These are phyloP conservation scores for Flexamia atlantica DNA, from an alignment of 2,888 invertebrate species.

Conservation along the genomic window DNA sequence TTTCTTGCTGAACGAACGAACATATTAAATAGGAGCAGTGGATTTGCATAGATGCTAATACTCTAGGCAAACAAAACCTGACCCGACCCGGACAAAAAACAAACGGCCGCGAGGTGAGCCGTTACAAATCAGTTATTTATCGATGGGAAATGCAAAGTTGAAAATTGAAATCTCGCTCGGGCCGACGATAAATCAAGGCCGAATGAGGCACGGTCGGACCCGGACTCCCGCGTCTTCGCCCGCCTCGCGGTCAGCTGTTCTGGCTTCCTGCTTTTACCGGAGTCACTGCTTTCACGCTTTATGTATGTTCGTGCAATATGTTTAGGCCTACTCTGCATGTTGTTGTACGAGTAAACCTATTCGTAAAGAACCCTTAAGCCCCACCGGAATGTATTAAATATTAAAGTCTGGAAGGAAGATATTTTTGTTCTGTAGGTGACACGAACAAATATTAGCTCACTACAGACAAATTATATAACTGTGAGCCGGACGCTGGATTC, in stretches of 20 bases:
- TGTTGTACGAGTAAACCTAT: too few species aligned
- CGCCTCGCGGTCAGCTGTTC: neutral
- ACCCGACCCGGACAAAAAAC: constrained; percentile 36
- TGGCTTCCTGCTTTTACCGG: constrained; percentile 1
- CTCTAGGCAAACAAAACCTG: constrained; percentile 28
- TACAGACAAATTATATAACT: too few species aligned
- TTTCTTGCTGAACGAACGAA: constrained; percentile 36
- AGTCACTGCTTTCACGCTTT: too few species aligned
- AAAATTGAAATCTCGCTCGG: constrained; percentile 31
- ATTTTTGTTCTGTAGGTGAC: too few species aligned
- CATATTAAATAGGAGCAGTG: constrained; percentile 48
- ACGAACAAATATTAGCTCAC: too few species aligned
- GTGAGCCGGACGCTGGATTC: too few species aligned
- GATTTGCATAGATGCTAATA: constrained; percentile 58
- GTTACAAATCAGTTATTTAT: constrained; percentile 58
- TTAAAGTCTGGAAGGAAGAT: too few species aligned
- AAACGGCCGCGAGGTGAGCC: constrained; percentile 43
- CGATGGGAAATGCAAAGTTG: constrained; percentile 47
- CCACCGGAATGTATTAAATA: too few species aligned
- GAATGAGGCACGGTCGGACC: neutral
- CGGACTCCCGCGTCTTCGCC: neutral
- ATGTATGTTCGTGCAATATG: too few species aligned
- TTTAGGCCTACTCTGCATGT: too few species aligned
- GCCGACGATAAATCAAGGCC: constrained; percentile 9
- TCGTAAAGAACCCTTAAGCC: too few species aligned